Conservation (phyloP, 1,140 invertebrate species). For the Tachypleus tridentatus region DNA sequence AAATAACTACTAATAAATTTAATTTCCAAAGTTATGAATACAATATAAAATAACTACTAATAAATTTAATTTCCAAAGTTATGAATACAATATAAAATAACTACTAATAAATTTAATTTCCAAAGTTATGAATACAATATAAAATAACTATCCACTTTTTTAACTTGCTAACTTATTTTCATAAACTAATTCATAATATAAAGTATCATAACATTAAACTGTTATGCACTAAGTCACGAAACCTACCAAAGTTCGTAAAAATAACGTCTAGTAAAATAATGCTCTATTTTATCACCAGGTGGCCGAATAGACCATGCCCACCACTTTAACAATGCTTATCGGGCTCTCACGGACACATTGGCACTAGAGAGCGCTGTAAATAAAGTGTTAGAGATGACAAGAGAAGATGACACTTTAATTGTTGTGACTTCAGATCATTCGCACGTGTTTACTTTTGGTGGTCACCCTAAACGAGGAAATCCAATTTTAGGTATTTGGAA, state of each 20-base stretch:
- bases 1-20: too few species aligned
- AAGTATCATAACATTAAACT: too few species aligned
- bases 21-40: too few species aligned
- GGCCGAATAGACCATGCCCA: conserved; percentile 67
- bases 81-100: too few species aligned
- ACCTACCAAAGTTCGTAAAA: conserved; percentile 33
- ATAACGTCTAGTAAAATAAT: conserved; percentile 55
- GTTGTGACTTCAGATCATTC: conserved; percentile 27
- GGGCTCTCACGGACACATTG: conserved; percentile 44
- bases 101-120: too few species aligned
- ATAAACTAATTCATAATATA: too few species aligned
- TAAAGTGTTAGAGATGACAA: conserved; percentile 23
- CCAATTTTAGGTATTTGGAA: conserved; percentile 18
- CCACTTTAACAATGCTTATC: conserved; percentile 62
- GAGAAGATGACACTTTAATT: conserved; percentile 26
- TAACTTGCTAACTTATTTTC: too few species aligned
- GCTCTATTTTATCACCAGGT: conserved; percentile 40
- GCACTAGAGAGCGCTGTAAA: conserved; percentile 24
- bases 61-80: too few species aligned
- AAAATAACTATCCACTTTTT: too few species aligned
- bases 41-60: too few species aligned
- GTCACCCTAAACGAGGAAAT: conserved; percentile 26
- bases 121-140: too few species aligned
- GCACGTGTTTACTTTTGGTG: conserved; percentile 26
- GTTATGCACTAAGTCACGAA: neutral